A percentile compares a stretch with the other conserved stretches of the same genome.
Evolutionary conservation across 2,113 vertebrate genomes (phyloP).

Genomic region (Gobio gobio): DNA sequence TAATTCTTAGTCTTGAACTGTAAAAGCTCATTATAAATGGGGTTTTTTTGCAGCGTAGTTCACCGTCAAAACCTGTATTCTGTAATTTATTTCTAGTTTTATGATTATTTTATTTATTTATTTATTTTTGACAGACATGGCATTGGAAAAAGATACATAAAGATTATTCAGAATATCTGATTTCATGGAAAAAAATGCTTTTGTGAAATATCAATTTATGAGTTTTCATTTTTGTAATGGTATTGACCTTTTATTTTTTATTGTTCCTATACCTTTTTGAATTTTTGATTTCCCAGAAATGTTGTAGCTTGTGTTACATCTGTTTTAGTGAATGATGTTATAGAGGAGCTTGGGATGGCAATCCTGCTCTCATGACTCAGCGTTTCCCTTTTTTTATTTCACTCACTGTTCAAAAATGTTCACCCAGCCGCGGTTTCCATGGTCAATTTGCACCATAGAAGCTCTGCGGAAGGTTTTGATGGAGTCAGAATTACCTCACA

Average conservation of each 20-base stretch:
- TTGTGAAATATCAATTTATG: no score
- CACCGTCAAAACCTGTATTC: no score
- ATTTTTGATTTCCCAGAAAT: neutral
- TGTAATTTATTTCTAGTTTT: no score
- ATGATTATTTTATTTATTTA: no score
- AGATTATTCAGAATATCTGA: no score
- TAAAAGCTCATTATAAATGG: no score
- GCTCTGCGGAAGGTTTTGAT: conserved; percentile 10
- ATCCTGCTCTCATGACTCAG: neutral
- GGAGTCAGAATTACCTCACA: conserved; percentile 9
- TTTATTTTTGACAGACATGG: no score
- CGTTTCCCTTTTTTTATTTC: neutral
- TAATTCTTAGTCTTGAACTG: no score
- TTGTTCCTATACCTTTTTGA: neutral
- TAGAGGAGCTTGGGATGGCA: neutral
- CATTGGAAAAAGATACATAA: no score
- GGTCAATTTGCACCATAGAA: neutral
- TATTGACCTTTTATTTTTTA: neutral
- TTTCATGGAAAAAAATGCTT: no score
- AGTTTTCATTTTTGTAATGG: no score
- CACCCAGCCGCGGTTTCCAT: neutral
- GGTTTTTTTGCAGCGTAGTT: no score
- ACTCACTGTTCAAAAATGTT: neutral
- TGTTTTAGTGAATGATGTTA: neutral
- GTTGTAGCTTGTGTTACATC: neutral